Evolutionary conservation across 2,797 vertebrate species (phyloP), one percentile per base, ranked within the genome.

Genomic region (Xenops minutus): DNA sequence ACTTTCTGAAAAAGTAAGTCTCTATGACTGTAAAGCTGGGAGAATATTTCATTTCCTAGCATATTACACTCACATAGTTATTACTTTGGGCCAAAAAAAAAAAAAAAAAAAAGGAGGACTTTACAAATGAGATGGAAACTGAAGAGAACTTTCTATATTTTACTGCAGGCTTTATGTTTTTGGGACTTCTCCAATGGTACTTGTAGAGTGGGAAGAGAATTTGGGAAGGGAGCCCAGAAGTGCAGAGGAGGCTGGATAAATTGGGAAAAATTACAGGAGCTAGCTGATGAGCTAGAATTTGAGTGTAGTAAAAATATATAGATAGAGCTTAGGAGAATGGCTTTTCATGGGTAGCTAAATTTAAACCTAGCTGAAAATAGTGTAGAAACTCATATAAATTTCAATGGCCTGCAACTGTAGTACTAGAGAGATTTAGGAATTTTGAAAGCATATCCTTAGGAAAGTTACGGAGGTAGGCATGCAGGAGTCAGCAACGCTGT

Each of bases 171-270:
- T 88, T 91, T 86, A 88, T 85, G 56, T 49, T 86, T 93, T 93
- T 89, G 85, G 85, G 88, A 88, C 37, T 88, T 88, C 30, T 93
- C 94, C 85, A 94, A 43, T 4, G 1, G 44, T 91, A 89, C 69
- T 89, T 93, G 73, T 88, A n/a, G 69, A 84, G 88, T 93, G 73
- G 66, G 91, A 93, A 92, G 89, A 86, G 56, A 74, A 55, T 90
- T 90, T 92, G 80, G 87, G 89, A 93, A 92, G 23, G 29, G 32
- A 94, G 87, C 87, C 95, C 91, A 92, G 89, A 96, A 95, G 10
- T 79, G 52, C 80, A 93, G 86, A 55, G 88, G 89, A 96, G 86
- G 86, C 4, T 93, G 61, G 56, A 91, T 94, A 96, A 94, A 95
- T 41, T 84, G 27, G 30, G 82, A 73, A 90, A 89, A 89, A 91